Evolutionary conservation across 2,888 invertebrate species (phyloP).

Genomic region (Andrena bicolor): DNA sequence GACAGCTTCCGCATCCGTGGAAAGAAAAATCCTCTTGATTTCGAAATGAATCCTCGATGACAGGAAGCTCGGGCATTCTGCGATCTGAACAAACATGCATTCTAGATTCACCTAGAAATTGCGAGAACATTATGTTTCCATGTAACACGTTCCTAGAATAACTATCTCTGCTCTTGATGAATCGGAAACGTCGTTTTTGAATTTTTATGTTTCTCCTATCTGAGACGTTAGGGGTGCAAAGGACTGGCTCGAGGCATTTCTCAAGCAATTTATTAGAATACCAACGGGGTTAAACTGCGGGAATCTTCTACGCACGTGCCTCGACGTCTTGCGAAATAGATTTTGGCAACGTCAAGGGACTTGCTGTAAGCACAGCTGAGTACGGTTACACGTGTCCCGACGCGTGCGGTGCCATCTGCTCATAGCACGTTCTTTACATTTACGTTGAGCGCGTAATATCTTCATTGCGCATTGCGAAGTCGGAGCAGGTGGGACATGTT

Average conservation of each 20-base stretch:
- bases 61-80: background rate
- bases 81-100: background rate
- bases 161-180: background rate
- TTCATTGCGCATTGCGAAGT: constrained; percentile 15
- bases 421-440: constrained; percentile 42
- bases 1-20: background rate
- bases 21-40: background rate
- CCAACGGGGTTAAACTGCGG: constrained; percentile 13
- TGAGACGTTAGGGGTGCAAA: background rate
- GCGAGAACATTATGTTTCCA: background rate
- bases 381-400: constrained; percentile 31
- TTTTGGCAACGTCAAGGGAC: constrained; percentile 47
- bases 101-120: background rate
- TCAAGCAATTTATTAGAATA: constrained; percentile 38
- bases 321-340: constrained; percentile 32
- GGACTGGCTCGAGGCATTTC: background rate
- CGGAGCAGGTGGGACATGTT: background rate
- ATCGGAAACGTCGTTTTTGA: background rate
- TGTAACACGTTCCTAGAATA: background rate
- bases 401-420: constrained; percentile 22
- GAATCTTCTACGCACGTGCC: constrained; percentile 19
- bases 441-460: constrained; percentile 32
- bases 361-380: constrained; percentile 40
- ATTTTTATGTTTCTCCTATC: background rate
- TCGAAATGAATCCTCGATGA: background rate